These are phyloP conservation scores for Coccyzus lansbergi DNA, from an alignment of 2,797 vertebrate species.

Conservation along the genomic window DNA sequence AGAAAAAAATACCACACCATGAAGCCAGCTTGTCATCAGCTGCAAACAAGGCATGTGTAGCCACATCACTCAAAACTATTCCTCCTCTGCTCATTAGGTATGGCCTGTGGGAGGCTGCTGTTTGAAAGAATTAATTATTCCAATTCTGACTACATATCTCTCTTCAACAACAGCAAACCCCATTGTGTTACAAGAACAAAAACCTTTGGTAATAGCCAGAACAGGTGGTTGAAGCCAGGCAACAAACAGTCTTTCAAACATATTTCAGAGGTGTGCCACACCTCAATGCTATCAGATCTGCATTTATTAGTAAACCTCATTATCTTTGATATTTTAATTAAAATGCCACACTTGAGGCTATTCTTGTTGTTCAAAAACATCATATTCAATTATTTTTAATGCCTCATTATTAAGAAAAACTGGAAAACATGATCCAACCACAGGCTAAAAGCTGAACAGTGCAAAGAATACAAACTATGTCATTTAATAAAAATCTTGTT, in stretches of 20 bases:
- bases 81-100: not conserved
- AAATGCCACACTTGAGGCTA: not conserved
- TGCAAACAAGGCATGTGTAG: not conserved
- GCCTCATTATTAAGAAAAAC: not conserved
- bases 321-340: conserved; percentile 3
- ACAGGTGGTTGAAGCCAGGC: not conserved
- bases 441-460: not conserved
- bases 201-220: not conserved
- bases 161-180: not conserved
- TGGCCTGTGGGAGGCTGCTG: not conserved
- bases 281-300: not conserved
- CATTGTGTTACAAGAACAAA: conserved; percentile 22
- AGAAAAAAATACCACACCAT: not conserved
- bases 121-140: conserved; percentile 46
- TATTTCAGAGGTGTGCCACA: not conserved
- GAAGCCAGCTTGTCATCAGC: not conserved
- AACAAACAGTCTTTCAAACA: too few species aligned
- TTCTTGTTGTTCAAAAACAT: not conserved
- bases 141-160: not conserved
- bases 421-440: not conserved
- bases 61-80: not conserved
- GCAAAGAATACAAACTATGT: not conserved
- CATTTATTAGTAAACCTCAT: not conserved
- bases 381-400: not conserved
- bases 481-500: not conserved